These are phyloP conservation scores for human (Homo sapiens) DNA, from an alignment of 2,113 vertebrate species.

Conservation along the genomic window GRCh38 chr1:229762501-229763000, in stretches of 20 bases:
- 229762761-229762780: background rate
- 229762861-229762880: background rate
- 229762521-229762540: background rate
- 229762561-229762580: background rate
- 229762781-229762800: background rate
- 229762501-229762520: background rate
- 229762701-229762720: background rate
- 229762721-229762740: background rate
- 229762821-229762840: too few species aligned
- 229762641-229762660: background rate
- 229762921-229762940: background rate
- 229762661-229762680: background rate
- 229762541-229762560: background rate
- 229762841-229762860: background rate
- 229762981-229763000: background rate
- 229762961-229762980: background rate
- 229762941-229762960: background rate
- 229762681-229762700: background rate
- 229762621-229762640: background rate
- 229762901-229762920: background rate
- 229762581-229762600: background rate
- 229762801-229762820: background rate
- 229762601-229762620: background rate
- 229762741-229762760: background rate
- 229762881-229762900: background rate